Evolutionary conservation across 2,113 vertebrate species (phyloP).

Genomic region (Phaethon lepturus): DNA sequence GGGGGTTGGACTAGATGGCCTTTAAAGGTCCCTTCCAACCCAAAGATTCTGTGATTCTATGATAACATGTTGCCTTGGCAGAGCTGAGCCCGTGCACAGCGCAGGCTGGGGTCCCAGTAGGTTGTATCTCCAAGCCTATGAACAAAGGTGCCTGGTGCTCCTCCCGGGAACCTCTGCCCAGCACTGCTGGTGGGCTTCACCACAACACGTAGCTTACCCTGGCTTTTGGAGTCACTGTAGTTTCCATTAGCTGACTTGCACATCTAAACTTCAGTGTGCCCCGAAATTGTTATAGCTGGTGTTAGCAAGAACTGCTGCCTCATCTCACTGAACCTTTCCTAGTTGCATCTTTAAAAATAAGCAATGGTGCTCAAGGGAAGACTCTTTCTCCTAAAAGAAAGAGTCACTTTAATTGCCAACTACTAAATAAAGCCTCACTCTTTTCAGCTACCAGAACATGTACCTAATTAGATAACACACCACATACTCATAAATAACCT

Average conservation of each 20-base stretch:
- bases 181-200: not conserved
- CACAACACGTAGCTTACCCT: not conserved
- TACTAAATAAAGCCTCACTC: not conserved
- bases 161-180: not conserved
- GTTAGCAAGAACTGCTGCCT: not conserved
- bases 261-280: not conserved
- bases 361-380: not conserved
- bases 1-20: no score
- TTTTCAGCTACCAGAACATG: not conserved
- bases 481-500: not conserved
- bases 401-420: not conserved
- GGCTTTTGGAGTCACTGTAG: not conserved
- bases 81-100: accelerated
- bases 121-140: not conserved
- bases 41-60: no score
- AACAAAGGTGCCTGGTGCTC: not conserved
- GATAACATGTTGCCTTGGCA: not conserved
- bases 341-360: not conserved
- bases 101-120: no score
- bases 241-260: not conserved
- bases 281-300: not conserved
- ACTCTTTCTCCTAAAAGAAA: not conserved
- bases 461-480: not conserved
- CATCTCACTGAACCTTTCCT: not conserved
- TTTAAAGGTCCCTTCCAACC: no score